Base-by-base conservation (phyloP, 1,140 invertebrate genomes). In the Tetranychus urticae region DNA sequence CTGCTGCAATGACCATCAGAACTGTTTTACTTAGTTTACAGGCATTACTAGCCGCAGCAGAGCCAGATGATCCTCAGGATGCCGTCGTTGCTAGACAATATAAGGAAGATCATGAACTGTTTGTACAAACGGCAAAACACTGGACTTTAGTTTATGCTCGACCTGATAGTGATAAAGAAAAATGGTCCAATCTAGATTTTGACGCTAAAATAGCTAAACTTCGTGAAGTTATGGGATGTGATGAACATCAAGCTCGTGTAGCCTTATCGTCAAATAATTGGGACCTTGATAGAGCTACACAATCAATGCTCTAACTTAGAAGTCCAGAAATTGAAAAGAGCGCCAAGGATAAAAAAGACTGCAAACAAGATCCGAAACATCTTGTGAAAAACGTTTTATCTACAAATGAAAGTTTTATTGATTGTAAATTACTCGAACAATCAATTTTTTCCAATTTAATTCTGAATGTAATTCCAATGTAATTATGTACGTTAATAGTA, bases 51-150 rank as follows among this genome's bases (percentile, higher is more conserved):
- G 83, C 88, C 8, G 52, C 6, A 13, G 45, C 88, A 58, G 91
- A 97, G 73, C 91, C 93, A 10, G 88, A 93, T 77, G 90, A 94
- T 77, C 90, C 90, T 23, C 89, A 92, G 72, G 88, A 92, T 74
- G 88, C 88, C 35, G 90, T 97, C n/a, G 93, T 97, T 14, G 93
- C 93, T 47, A 85, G 82, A 71, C 93, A 97, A 72, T 97, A 83
- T 71, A 91, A 90, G 77, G 86, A 90, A 67, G 81, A 88, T 70
- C 78, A 78, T 57, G 79, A 83, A 65, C 81, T 93, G 70, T 97
- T 93, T 73, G 75, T 79, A 63, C 76, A 82, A 69, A 97, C 92
- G 58, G 93, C 93, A 47, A 80, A 78, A 69, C 88, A 92, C 76
- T 97, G 96, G 96, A 88, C 92, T 62, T 82, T 84, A 70, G 79